These are phyloP conservation scores for Druon quercuslanigerum DNA, from an alignment of 1,140 invertebrate species.

Conservation along the genomic window DNA sequence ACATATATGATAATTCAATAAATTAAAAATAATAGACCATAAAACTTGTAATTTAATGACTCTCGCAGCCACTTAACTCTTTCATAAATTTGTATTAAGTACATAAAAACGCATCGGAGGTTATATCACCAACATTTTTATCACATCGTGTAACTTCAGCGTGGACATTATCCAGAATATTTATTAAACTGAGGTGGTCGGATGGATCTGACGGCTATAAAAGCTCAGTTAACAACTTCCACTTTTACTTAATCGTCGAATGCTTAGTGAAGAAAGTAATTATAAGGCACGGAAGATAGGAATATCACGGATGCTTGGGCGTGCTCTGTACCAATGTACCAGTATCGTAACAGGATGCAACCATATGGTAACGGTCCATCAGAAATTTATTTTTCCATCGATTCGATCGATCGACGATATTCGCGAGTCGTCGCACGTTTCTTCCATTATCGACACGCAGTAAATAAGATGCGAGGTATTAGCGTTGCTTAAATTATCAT, in stretches of 20 bases:
- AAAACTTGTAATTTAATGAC: constrained; percentile 18
- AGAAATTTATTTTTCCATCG: constrained; percentile 36
- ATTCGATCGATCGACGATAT: constrained; percentile 62
- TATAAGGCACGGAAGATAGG: background rate
- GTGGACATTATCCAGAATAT: constrained; percentile 20
- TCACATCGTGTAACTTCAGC: constrained; percentile 15
- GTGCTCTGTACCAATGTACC: background rate
- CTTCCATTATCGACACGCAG: constrained; percentile 62
- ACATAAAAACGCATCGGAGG: constrained; percentile 8
- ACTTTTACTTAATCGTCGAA: constrained; percentile 24
- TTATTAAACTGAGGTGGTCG: constrained; percentile 7
- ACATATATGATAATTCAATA: background rate
- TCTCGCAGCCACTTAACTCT: constrained; percentile 4
- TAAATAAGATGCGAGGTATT: constrained; percentile 61
- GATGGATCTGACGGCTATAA: background rate
- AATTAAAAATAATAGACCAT: background rate
- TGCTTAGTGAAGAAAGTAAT: constrained; percentile 25
- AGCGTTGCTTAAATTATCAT: constrained; percentile 48
- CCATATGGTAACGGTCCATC: constrained; percentile 37
- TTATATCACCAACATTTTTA: background rate
- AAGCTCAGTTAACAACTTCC: constrained; percentile 23
- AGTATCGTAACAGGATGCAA: background rate
- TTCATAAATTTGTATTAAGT: constrained; percentile 28
- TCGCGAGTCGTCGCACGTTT: constrained; percentile 62
- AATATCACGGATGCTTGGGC: constrained; percentile 12